Conservation (phyloP, 2,888 invertebrate species). For the Diabrotica balteata region DNA sequence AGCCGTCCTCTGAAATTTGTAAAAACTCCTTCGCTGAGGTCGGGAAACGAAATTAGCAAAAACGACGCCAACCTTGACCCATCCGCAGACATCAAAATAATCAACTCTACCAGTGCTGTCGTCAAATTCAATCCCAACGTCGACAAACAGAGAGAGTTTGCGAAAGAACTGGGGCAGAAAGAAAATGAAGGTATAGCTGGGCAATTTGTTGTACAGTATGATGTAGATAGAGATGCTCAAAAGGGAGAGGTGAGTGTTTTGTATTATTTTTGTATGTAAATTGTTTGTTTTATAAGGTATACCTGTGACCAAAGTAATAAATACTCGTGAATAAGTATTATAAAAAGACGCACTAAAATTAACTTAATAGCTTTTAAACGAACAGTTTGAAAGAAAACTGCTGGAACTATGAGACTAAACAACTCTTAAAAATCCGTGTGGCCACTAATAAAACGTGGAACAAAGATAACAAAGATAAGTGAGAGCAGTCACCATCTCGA, state of each 20-base stretch:
- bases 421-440: too few species aligned
- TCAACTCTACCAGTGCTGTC: slow-evolving; percentile 46
- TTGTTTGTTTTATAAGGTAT: too few species aligned
- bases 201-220: slow-evolving; percentile 74
- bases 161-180: slow-evolving; percentile 53
- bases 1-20: slow-evolving; percentile 63
- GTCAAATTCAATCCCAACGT: slow-evolving; percentile 67
- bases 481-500: too few species aligned
- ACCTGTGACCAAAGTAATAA: too few species aligned
- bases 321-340: too few species aligned
- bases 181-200: slow-evolving; percentile 65
- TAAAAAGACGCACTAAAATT: too few species aligned
- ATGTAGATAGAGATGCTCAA: slow-evolving; percentile 67
- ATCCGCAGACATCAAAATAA: slow-evolving; percentile 47
- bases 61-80: slow-evolving; percentile 59
- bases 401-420: too few species aligned
- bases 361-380: too few species aligned
- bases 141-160: slow-evolving; percentile 65
- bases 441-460: too few species aligned
- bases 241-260: slow-evolving; percentile 64
- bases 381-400: too few species aligned
- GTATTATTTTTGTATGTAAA: too few species aligned
- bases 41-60: slow-evolving; percentile 35
- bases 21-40: slow-evolving; percentile 29
- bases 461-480: too few species aligned